A percentile compares a stretch with the other conserved stretches of the same genome.
Evolutionary conservation across 2,797 vertebrate genomes (phyloP).

Genomic region (Catostomus latipinnis): DNA sequence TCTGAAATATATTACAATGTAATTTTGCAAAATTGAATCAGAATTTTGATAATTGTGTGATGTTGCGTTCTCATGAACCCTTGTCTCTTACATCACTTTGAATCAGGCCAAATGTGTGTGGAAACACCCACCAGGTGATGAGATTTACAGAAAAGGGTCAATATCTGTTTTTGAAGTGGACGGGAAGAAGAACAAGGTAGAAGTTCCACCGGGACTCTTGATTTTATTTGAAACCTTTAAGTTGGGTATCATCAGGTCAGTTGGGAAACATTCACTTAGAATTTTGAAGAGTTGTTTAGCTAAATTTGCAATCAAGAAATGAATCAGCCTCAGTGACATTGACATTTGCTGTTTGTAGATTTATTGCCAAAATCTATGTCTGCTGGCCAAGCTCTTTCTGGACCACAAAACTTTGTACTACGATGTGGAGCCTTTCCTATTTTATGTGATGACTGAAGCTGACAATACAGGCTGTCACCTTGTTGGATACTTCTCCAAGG

Average conservation of each 20-base stretch:
- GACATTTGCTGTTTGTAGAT: slow-evolving; percentile 75
- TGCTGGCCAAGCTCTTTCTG: slow-evolving; percentile 95
- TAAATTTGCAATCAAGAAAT: not conserved
- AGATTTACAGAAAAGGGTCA: slow-evolving; percentile 93
- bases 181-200: slow-evolving; percentile 95
- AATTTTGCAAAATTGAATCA: not conserved
- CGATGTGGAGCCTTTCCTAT: slow-evolving; percentile 95
- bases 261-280: not conserved
- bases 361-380: slow-evolving; percentile 96
- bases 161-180: slow-evolving; percentile 98
- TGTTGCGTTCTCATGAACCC: not conserved
- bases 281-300: too few relatives aligned
- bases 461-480: slow-evolving; percentile 96
- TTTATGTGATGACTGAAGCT: slow-evolving; percentile 96
- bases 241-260: not conserved
- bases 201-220: not conserved
- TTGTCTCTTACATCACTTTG: slow-evolving; percentile 2
- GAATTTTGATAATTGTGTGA: not conserved
- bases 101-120: slow-evolving; percentile 93
- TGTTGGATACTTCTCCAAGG: slow-evolving; percentile 98
- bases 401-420: slow-evolving; percentile 98
- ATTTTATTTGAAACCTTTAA: not conserved
- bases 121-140: slow-evolving; percentile 95
- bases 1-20: too few relatives aligned
- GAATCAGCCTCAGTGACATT: not conserved